A percentile compares a stretch with the other conserved stretches of the same genome.
Evolutionary conservation across 1,140 invertebrate species (phyloP).

Genomic region (Gryon sp.): DNA sequence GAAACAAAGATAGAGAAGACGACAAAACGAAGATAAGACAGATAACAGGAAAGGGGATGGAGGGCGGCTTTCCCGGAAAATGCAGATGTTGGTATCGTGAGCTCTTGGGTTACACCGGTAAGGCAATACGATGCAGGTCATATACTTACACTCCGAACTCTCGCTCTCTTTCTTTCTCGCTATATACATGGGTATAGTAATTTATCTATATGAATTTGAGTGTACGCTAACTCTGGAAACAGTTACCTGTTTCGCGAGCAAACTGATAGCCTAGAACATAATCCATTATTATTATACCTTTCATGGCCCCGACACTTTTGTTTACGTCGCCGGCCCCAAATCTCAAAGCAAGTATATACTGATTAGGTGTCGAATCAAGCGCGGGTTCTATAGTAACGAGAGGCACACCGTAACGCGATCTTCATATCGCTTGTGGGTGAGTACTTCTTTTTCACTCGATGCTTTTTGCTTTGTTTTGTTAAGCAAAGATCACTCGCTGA

Average conservation of each 20-base stretch:
- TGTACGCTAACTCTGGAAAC: not conserved
- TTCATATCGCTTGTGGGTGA: not conserved
- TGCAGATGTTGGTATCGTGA: constrained; percentile 16
- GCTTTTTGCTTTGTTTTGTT: too few species aligned
- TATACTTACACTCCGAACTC: constrained; percentile 18
- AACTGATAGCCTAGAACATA: constrained; percentile 16
- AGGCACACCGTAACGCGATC: constrained; percentile 13
- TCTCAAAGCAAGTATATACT: too few species aligned
- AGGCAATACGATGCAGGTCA: constrained; percentile 21
- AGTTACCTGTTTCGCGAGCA: constrained; percentile 17
- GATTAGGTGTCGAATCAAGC: constrained; percentile 26
- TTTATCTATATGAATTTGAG: constrained; percentile 7
- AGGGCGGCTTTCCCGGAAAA: constrained; percentile 1
- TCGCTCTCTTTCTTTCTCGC: too few species aligned
- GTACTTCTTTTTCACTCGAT: too few species aligned
- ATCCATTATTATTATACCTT: constrained; percentile 26
- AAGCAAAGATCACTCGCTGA: too few species aligned
- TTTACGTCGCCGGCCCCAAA: constrained; percentile 13
- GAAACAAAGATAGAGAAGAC: not conserved
- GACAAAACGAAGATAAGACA: not conserved
- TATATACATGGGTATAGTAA: constrained; percentile 15
- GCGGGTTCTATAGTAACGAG: not conserved
- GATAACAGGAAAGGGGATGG: not conserved
- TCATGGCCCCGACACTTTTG: constrained; percentile 11
- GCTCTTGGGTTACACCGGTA: constrained; percentile 26